Conservation (phyloP, 2,888 invertebrate genomes). For the Andrena trimmerana region DNA sequence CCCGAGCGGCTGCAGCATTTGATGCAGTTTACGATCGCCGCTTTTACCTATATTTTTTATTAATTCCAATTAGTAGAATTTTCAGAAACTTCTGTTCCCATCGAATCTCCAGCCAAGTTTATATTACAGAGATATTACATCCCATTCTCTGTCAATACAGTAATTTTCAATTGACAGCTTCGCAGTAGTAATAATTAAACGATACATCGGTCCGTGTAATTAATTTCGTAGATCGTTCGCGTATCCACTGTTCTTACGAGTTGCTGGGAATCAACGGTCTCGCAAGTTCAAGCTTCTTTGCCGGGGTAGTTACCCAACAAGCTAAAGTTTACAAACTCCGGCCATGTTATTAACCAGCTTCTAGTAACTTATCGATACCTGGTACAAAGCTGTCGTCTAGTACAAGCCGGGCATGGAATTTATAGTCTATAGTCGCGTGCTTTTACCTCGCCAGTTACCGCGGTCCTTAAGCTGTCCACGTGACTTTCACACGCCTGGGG, state of each 20-base stretch:
- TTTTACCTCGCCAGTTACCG: conserved; percentile 1
- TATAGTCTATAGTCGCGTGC: conserved; percentile 22
- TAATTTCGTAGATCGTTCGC: conserved; percentile 4
- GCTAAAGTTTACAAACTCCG: background rate
- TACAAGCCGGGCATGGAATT: conserved; percentile 20
- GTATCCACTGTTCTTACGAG: background rate
- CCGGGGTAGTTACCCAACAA: background rate
- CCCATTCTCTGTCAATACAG: background rate
- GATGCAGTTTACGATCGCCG: background rate
- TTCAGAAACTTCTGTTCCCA: no score
- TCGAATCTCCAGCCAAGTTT: no score
- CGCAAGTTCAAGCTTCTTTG: background rate
- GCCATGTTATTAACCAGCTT: conserved; percentile 6
- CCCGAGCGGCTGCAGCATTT: background rate
- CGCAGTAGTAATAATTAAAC: background rate
- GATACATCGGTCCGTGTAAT: background rate
- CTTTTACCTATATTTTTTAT: background rate
- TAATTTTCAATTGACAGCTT: background rate
- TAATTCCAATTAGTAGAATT: no score
- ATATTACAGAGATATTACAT: background rate
- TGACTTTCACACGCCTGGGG: background rate
- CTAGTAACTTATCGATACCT: conserved; percentile 7
- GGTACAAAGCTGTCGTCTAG: conserved; percentile 21
- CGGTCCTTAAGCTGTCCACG: background rate
- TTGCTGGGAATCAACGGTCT: background rate